A percentile compares a stretch with the other conserved stretches of the same genome.
phyloP scores from a whole-genome alignment of 2,888 invertebrate genomes.

The Tipula helvola region DNA sequence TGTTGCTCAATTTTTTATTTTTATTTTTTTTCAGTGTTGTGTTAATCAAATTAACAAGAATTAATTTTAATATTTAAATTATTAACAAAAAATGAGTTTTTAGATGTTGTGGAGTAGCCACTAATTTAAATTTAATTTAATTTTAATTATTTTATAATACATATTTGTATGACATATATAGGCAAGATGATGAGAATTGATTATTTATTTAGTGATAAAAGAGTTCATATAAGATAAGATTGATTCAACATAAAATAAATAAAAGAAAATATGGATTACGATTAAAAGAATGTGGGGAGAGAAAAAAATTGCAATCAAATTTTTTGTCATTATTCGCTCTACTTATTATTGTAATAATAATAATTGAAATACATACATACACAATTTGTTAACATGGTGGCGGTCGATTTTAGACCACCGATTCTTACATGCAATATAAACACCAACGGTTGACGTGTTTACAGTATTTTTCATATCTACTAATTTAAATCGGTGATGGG shows the following conservation, averaged over 20 bases:
- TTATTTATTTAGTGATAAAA: not conserved
- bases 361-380: not conserved
- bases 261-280: not conserved
- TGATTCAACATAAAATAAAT: not conserved
- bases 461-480: not conserved
- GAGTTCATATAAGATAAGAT: not conserved
- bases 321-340: not conserved
- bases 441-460: not conserved
- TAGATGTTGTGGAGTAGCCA: slow-evolving; percentile 8
- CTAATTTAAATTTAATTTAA: slow-evolving; percentile 4
- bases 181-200: not conserved
- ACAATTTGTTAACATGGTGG: not conserved
- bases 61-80: slow-evolving; percentile 4
- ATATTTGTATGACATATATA: not conserved
- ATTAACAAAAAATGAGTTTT: not conserved
- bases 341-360: not conserved
- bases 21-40: not conserved
- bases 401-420: not conserved
- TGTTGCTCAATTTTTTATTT: slow-evolving; percentile 7
- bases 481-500: not conserved
- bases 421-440: not conserved
- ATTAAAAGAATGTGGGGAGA: not conserved
- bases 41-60: slow-evolving; percentile 6
- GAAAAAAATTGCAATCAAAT: not conserved
- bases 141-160: not conserved